Base-by-base conservation (phyloP, 2,797 vertebrate genomes). In the Gadopsis bispinosus region DNA sequence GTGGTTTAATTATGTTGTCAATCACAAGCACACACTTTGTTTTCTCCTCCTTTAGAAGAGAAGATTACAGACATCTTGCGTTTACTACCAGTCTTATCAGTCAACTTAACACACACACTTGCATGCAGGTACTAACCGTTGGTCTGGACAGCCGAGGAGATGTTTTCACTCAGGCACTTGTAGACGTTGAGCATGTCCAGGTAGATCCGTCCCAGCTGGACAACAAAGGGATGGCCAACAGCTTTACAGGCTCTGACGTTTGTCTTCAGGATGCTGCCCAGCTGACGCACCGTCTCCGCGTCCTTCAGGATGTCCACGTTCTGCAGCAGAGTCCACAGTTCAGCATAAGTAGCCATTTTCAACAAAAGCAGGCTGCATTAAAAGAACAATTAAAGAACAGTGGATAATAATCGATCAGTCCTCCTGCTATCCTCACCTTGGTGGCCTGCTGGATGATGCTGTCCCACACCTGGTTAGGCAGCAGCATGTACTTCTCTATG, bases 121-220 rank as follows among this genome's bases (percentile, higher is more conserved):
- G 26, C 22, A 48, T 7, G 73, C 20, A 12, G 1, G 4, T 3
- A 9, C 84, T 93, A 73, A 99, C 98, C 98, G 26, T 99, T 99
- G 84, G 97, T 97, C 91, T 98, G 97, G 81, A 99, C 97, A 76
- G 97, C 98, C 41, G 98, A 97, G 79, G 98, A 99, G 93, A 99
- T 99, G 91, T 99, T 99, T 94, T 99, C 98, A 92, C 98, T 99
- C 86, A 99, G 96, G 96, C 98, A 99, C 95, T 99, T 99, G 90
- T 99, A 99, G 58, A 99, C 98, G 84, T 99, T 99, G 85, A 99
- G 96, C 98, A 99, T 99, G 95, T 99, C 97, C 91, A 99, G 95
- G 93, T 99, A 99, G 94, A 99, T 99, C 62, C 97, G 96, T 77
- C 97, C 97, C 73, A 99, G 96, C 90, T 99, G 98, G 86, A 97